Percentiles rank a stretch among this genome's conserved stretches.
phyloP scores from a whole-genome alignment of 2,888 invertebrate genomes.

The Brachynemurus nebulosus region DNA sequence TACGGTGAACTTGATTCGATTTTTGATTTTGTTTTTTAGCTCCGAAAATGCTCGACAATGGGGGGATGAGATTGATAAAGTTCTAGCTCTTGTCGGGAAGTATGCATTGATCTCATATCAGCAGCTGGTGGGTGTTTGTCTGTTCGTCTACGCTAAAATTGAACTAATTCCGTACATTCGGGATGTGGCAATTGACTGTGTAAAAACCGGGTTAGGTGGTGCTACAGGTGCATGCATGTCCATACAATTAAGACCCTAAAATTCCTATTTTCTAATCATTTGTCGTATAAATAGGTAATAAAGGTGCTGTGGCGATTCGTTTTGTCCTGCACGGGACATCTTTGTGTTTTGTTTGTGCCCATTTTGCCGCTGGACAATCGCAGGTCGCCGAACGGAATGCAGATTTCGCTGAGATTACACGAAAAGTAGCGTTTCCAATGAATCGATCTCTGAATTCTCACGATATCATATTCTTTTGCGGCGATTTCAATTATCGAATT shows the following conservation, averaged over 20 bases:
- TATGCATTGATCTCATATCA: slow-evolving; percentile 87
- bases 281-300: slow-evolving; percentile 59
- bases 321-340: slow-evolving; percentile 87
- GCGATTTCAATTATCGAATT: slow-evolving; percentile 97
- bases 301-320: slow-evolving; percentile 89
- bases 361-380: slow-evolving; percentile 97
- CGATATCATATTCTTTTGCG: slow-evolving; percentile 99
- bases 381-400: slow-evolving; percentile 91
- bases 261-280: slow-evolving; percentile 2
- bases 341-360: slow-evolving; percentile 95
- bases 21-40: slow-evolving; percentile 33
- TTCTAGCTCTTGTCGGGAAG: slow-evolving; percentile 65
- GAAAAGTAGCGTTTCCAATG: slow-evolving; percentile 83
- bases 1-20: neutral
- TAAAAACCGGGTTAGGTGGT: slow-evolving; percentile 96
- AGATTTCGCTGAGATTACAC: slow-evolving; percentile 90
- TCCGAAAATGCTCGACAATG: slow-evolving; percentile 87
- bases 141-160: slow-evolving; percentile 87
- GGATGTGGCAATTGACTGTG: slow-evolving; percentile 88
- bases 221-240: slow-evolving; percentile 50
- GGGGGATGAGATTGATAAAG: slow-evolving; percentile 90
- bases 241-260: too few relatives aligned
- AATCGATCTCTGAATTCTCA: slow-evolving; percentile 85
- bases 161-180: slow-evolving; percentile 77
- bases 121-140: slow-evolving; percentile 93